A percentile compares a stretch with the other conserved stretches of the same genome.
Conservation (phyloP, 2,113 vertebrate genomes). For the Lipophrys pholis region DNA sequence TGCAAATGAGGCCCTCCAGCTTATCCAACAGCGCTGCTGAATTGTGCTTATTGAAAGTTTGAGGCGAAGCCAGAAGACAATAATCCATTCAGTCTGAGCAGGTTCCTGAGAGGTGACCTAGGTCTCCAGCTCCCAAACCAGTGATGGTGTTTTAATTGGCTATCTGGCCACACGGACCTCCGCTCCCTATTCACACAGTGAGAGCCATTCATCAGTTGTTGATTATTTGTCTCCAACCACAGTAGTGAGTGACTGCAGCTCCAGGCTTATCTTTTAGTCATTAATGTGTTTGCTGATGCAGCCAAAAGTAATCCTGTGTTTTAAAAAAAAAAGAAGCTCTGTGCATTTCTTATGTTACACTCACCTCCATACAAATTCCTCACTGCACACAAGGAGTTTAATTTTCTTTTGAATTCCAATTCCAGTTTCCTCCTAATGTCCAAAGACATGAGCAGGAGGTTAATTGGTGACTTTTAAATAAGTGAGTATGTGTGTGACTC, state of each 20-base stretch:
- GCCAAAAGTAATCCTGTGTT: background rate
- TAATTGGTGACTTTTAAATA: too few species aligned
- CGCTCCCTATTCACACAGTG: constrained; percentile 15
- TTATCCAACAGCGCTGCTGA: constrained; percentile 13
- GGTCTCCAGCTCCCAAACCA: constrained; percentile 31
- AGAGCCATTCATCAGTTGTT: constrained; percentile 58
- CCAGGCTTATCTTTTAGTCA: constrained; percentile 7
- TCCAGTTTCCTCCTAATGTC: too few species aligned
- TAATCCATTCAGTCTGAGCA: constrained; percentile 18
- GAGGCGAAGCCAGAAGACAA: background rate
- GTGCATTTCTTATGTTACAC: too few species aligned
- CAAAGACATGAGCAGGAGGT: too few species aligned
- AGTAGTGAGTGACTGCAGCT: constrained; percentile 1
- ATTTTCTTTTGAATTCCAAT: too few species aligned
- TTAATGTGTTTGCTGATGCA: constrained; percentile 28
- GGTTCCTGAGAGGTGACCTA: constrained; percentile 9
- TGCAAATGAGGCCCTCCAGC: constrained; percentile 44
- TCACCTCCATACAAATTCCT: too few species aligned
- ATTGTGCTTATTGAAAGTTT: constrained; percentile 30
- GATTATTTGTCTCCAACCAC: constrained; percentile 33
- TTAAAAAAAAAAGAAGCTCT: background rate
- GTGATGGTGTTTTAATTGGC: constrained; percentile 48
- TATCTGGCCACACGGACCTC: constrained; percentile 20
- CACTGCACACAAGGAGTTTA: too few species aligned
- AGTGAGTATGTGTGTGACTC: too few species aligned